Base-by-base conservation (phyloP, 2,113 vertebrate genomes). In the Turdus rufiventris region DNA sequence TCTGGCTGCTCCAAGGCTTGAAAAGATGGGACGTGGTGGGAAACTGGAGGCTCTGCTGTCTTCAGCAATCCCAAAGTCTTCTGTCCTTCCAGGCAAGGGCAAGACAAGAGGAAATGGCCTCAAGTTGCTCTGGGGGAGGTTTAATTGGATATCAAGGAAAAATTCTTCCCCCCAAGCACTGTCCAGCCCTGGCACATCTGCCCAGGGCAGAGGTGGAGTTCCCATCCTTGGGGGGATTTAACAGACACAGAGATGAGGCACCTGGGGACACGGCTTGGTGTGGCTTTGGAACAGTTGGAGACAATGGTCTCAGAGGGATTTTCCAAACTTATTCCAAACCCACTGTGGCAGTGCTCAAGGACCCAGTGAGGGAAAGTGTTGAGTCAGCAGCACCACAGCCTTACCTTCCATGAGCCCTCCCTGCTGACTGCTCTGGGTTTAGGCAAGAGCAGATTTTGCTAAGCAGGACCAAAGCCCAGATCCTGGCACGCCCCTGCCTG, bases 1-100 rank as follows among this genome's bases (percentile, higher is more conserved):
- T 17, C 5, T 0, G 3, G 42, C 33, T 58, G 1, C 34, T 80
- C 43, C 26, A 19, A 31, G 54, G 34, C 56, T 54, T 19, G 14
- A n/a, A 70, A 13, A 50, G 9, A 20, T 51, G 43, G 71, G 29
- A n/a, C n/a, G 6, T 0, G 0, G n/a, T 12, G 58, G 26, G 50
- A 51, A 72, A 58, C 36, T 48, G 72, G 53, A 80, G 50, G 54
- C 18, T 76, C 43, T 47, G 34, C 29, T 88, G 23, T 2, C 48
- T 34, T 86, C 54, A 63, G 53, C 67, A 58, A 34, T 8, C 29
- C 34, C 70, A 18, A 33, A 20, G 5, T 19, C 56, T 71, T 33
- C 11, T 4, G 0, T 28, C 28, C 63, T 61, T 26, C 12, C 34
- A 38, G 58, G 53, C 10, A 33, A 40, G 54, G 24, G 20, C 70